phyloP scores from a whole-genome alignment of 2,113 vertebrate genomes.

The Antennarius striatus region DNA sequence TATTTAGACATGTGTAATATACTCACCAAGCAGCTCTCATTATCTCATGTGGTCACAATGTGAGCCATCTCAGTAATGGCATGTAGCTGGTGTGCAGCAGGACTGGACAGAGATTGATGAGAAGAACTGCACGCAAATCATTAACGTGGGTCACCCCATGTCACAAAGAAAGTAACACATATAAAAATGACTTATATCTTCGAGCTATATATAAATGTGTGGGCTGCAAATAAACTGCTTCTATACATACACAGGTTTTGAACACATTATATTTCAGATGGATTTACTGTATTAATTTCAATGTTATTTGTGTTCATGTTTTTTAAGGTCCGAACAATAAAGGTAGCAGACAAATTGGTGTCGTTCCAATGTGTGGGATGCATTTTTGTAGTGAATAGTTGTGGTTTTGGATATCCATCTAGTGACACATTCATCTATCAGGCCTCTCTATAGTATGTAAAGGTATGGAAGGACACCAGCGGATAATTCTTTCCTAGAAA shows the following conservation, averaged over 20 bases:
- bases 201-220: constrained; percentile 63
- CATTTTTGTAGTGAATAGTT: constrained; percentile 2
- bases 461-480: constrained; percentile 46
- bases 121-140: constrained; percentile 78
- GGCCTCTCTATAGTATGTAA: constrained; percentile 40
- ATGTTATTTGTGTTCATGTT: background rate
- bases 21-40: constrained; percentile 68
- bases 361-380: background rate
- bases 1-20: constrained; percentile 64
- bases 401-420: background rate
- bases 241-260: constrained; percentile 19
- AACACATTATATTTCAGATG: constrained; percentile 6
- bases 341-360: background rate
- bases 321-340: background rate
- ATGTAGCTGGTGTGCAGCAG: constrained; percentile 69
- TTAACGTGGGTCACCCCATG: constrained; percentile 76
- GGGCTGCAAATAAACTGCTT: constrained; percentile 53
- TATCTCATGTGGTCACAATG: constrained; percentile 79
- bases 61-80: constrained; percentile 74
- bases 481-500: constrained; percentile 54
- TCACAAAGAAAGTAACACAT: constrained; percentile 72
- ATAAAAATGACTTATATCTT: constrained; percentile 67
- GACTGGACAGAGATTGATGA: constrained; percentile 72
- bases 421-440: constrained; percentile 15
- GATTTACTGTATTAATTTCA: background rate